Percentiles rank a stretch among this genome's conserved stretches.
These are phyloP conservation scores for Anguilla rostrata DNA, from an alignment of 2,113 vertebrate species.

Conservation along the genomic window DNA sequence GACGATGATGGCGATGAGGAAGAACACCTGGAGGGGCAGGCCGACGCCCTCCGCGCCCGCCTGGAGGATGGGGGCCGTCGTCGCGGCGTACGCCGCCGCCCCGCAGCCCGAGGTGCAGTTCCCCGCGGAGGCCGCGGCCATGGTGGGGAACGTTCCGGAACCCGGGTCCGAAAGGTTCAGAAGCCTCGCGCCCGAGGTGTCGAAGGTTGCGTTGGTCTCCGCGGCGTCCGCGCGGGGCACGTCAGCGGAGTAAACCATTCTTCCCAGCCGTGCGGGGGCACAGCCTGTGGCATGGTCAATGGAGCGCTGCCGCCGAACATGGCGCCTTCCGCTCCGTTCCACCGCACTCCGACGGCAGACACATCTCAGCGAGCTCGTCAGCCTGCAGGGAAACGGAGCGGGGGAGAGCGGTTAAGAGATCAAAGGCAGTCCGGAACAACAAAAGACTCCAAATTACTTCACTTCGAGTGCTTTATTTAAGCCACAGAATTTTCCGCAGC, in stretches of 20 bases:
- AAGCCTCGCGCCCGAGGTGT: conserved; percentile 50
- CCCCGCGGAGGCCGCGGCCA: conserved; percentile 52
- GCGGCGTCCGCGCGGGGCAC: conserved; percentile 66
- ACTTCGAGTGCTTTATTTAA: neutral
- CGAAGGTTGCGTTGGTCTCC: conserved; percentile 68
- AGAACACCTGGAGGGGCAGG: conserved; percentile 88
- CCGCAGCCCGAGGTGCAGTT: conserved; percentile 57
- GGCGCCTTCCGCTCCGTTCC: neutral
- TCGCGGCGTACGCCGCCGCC: conserved; percentile 58
- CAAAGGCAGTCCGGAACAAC: neutral
- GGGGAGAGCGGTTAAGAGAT: neutral
- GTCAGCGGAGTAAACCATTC: conserved; percentile 78
- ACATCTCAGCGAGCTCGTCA: conserved; percentile 26
- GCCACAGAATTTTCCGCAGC: neutral
- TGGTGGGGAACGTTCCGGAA: conserved; percentile 12
- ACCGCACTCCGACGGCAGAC: neutral
- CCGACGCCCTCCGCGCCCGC: conserved; percentile 70
- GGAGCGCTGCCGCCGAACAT: conserved; percentile 33
- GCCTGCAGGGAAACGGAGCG: conserved; percentile 24
- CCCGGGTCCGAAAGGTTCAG: conserved; percentile 69
- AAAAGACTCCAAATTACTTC: neutral
- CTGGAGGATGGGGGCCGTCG: conserved; percentile 57
- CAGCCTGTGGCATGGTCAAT: conserved; percentile 45
- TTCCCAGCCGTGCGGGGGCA: conserved; percentile 44
- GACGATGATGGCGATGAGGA: conserved; percentile 82